A percentile compares a stretch with the other conserved stretches of the same genome.
Evolutionary conservation across 2,888 invertebrate species (phyloP).

Genomic region (Yponomeuta sedellus): DNA sequence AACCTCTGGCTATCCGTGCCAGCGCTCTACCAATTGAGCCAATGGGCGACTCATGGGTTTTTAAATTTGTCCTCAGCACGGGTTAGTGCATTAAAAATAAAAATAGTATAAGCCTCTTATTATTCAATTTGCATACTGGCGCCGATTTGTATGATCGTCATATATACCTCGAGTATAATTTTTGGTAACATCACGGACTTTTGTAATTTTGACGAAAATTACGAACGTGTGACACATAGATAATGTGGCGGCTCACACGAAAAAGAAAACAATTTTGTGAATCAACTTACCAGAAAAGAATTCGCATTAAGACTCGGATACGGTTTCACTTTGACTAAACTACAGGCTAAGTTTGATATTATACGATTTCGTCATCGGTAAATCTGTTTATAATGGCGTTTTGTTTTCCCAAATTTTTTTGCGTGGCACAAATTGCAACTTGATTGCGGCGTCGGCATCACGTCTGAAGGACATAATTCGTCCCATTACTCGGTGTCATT

Average conservation of each 20-base stretch:
- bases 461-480: conserved; percentile 58
- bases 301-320: conserved; percentile 32
- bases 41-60: too few relatives aligned
- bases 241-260: neutral
- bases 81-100: too few relatives aligned
- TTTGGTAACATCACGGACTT: neutral
- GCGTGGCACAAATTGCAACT: conserved; percentile 49
- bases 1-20: too few relatives aligned
- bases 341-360: conserved; percentile 35
- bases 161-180: neutral
- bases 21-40: too few relatives aligned
- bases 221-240: neutral
- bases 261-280: conserved; percentile 9
- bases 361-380: conserved; percentile 45
- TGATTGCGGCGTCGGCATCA: conserved; percentile 49
- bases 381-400: conserved; percentile 68
- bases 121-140: neutral
- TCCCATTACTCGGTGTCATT: conserved; percentile 45
- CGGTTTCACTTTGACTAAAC: conserved; percentile 16
- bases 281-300: conserved; percentile 13
- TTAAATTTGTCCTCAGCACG: too few relatives aligned
- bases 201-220: neutral
- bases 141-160: neutral
- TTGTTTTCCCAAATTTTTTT: conserved; percentile 44
- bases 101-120: neutral